phyloP scores from a whole-genome alignment of 2,797 vertebrate species.

The Ctenosaura bakeri region DNA sequence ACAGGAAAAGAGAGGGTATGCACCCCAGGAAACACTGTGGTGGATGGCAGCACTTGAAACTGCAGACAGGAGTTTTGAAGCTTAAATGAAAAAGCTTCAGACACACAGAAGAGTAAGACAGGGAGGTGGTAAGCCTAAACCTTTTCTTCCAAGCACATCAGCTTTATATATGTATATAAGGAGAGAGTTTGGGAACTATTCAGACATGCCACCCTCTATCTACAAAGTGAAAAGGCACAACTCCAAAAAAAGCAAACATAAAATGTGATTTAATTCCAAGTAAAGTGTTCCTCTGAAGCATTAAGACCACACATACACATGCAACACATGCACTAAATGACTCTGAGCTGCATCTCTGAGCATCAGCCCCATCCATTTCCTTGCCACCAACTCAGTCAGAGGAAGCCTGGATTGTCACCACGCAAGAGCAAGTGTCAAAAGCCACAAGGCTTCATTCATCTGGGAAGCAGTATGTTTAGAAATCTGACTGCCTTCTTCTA shows the following conservation, averaged over 20 bases:
- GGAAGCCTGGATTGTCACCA: slow-evolving; percentile 74
- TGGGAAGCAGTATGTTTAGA: slow-evolving; percentile 71
- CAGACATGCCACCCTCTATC: neutral
- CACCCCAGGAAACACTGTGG: neutral
- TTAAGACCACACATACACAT: slow-evolving; percentile 1
- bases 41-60: neutral
- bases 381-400: slow-evolving; percentile 45
- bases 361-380: slow-evolving; percentile 44
- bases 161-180: neutral
- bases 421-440: slow-evolving; percentile 62
- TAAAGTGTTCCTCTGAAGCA: slow-evolving; percentile 17
- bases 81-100: neutral
- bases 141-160: no score
- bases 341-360: slow-evolving; percentile 23
- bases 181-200: neutral
- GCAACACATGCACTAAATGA: slow-evolving; percentile 3
- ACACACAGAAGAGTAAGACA: neutral
- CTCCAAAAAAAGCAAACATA: neutral
- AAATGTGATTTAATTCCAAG: neutral
- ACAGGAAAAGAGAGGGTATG: neutral
- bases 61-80: neutral
- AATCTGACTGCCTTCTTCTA: slow-evolving; percentile 70
- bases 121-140: neutral
- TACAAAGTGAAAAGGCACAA: neutral
- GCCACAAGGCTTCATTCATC: slow-evolving; percentile 76